A percentile compares a stretch with the other conserved stretches of the same genome.
Conservation (phyloP, 2,888 invertebrate species). For the Tachina fera region DNA sequence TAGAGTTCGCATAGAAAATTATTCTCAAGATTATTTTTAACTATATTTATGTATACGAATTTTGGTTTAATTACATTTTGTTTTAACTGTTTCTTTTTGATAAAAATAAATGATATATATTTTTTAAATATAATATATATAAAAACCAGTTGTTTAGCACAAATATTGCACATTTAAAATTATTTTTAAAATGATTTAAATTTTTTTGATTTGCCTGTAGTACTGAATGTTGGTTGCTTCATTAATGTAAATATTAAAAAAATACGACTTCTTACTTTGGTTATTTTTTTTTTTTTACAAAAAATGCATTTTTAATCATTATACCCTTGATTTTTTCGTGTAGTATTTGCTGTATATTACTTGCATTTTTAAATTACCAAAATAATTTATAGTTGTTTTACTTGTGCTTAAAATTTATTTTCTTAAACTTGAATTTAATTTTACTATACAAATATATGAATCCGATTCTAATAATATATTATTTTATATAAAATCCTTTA, state of each 20-base stretch:
- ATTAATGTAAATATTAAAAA: slow-evolving; percentile 56
- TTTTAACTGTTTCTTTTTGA: slow-evolving; percentile 68
- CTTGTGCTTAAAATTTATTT: slow-evolving; percentile 64
- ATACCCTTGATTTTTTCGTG: slow-evolving; percentile 54
- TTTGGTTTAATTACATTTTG: slow-evolving; percentile 61
- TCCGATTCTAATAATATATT: slow-evolving; percentile 36
- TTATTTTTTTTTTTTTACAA: slow-evolving; percentile 14
- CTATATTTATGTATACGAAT: background rate
- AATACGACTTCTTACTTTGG: slow-evolving; percentile 37
- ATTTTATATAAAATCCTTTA: slow-evolving; percentile 35
- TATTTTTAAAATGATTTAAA: slow-evolving; percentile 15
- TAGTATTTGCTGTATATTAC: slow-evolving; percentile 27
- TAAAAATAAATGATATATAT: slow-evolving; percentile 37
- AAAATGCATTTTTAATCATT: slow-evolving; percentile 55
- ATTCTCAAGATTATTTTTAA: background rate
- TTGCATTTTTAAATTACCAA: slow-evolving; percentile 48
- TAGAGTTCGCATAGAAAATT: background rate
- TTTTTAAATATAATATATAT: slow-evolving; percentile 41
- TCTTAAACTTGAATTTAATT: background rate
- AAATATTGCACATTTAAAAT: slow-evolving; percentile 66
- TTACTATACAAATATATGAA: background rate
- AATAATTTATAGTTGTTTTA: slow-evolving; percentile 66
- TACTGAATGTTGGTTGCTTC: slow-evolving; percentile 68
- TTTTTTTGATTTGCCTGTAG: slow-evolving; percentile 66
- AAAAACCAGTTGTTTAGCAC: slow-evolving; percentile 62